A percentile compares a stretch with the other conserved stretches of the same genome.
phyloP scores from a whole-genome alignment of 2,888 invertebrate genomes.

The Ormyrus nitidulus region DNA sequence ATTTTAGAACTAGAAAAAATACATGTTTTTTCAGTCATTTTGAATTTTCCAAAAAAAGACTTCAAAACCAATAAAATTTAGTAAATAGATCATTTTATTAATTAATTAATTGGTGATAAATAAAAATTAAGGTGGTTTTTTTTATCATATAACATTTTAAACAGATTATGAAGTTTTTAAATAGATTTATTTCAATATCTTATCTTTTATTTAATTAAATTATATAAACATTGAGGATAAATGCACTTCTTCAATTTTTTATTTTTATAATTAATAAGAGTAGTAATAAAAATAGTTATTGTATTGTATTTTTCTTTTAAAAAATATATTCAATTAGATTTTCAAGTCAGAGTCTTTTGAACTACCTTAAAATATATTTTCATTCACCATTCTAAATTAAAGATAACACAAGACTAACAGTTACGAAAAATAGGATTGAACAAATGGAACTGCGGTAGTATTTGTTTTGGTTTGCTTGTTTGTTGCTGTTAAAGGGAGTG shows the following conservation, averaged over 20 bases:
- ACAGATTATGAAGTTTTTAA: too few relatives aligned
- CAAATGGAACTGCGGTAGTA: constrained; percentile 51
- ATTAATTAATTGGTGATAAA: constrained; percentile 13
- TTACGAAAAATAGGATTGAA: constrained; percentile 35
- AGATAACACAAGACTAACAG: constrained; percentile 36
- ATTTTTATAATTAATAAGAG: too few relatives aligned
- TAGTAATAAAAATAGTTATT: neutral
- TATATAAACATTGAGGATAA: neutral
- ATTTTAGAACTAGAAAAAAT: too few relatives aligned
- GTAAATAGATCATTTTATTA: neutral
- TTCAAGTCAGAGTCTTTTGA: neutral
- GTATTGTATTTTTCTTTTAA: neutral
- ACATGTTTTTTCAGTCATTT: too few relatives aligned
- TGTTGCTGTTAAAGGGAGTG: constrained; percentile 73
- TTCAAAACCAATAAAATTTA: neutral
- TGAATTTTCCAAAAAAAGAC: too few relatives aligned
- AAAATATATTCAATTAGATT: neutral
- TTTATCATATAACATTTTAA: too few relatives aligned
- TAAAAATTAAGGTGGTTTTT: constrained; percentile 24
- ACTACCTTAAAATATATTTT: constrained; percentile 26
- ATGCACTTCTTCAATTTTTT: too few relatives aligned
- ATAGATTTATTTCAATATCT: too few relatives aligned
- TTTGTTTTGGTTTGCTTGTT: constrained; percentile 72
- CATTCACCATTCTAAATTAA: constrained; percentile 24
- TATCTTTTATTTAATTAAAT: too few relatives aligned